Conservation (phyloP, 1,140 invertebrate species). For the Archegozetes longisetosus region DNA sequence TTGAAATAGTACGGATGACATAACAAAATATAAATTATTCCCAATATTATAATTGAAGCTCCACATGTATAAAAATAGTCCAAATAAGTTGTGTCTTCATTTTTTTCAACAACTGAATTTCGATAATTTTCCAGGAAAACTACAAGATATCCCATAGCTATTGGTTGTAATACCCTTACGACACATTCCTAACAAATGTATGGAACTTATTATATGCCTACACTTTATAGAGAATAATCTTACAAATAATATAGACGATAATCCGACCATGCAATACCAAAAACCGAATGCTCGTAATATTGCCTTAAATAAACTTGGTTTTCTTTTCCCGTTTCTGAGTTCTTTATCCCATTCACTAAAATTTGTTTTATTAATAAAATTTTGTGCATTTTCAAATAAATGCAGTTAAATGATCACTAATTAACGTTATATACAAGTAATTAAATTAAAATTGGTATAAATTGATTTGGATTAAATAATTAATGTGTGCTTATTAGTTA, state of each 20-base stretch:
- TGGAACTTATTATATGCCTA: no score
- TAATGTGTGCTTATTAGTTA: background rate
- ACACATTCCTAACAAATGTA: constrained; percentile 23
- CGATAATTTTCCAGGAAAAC: background rate
- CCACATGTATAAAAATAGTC: constrained; percentile 25
- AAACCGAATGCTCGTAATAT: constrained; percentile 18
- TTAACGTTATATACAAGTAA: background rate
- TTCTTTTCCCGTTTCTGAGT: constrained; percentile 17
- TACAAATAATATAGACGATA: constrained; percentile 18
- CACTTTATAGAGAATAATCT: background rate
- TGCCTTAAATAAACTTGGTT: constrained; percentile 20
- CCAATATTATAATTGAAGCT: constrained; percentile 15
- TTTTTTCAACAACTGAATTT: background rate
- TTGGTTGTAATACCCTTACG: constrained; percentile 20
- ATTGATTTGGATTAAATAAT: background rate
- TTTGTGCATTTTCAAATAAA: background rate
- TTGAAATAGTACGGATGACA: constrained; percentile 63
- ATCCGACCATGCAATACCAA: constrained; percentile 18
- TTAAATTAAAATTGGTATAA: background rate
- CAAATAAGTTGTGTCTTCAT: no score
- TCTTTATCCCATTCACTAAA: constrained; percentile 24
- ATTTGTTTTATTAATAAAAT: no score
- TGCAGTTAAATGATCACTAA: background rate
- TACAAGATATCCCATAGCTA: constrained; percentile 20
- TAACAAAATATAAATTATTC: constrained; percentile 46